These are phyloP conservation scores for Thera britannica DNA, from an alignment of 2,888 invertebrate species.

Conservation along the genomic window DNA sequence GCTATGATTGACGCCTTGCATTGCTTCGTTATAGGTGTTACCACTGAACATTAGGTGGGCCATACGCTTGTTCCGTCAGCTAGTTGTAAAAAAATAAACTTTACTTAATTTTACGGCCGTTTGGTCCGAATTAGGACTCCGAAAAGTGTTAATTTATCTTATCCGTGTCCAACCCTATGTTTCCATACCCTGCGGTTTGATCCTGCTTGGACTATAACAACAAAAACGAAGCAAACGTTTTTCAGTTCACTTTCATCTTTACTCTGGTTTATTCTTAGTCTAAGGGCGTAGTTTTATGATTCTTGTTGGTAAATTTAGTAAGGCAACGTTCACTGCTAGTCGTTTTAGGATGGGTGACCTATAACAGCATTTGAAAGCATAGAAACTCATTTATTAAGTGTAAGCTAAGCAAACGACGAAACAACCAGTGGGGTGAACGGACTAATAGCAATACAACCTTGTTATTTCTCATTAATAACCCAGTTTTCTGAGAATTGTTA, in stretches of 20 bases:
- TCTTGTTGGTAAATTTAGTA: too few relatives aligned
- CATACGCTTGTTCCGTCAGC: too few relatives aligned
- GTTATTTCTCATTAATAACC: not conserved
- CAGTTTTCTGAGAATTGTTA: not conserved
- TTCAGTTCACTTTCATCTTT: not conserved
- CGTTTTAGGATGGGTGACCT: too few relatives aligned
- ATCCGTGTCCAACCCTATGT: not conserved
- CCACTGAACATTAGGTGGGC: too few relatives aligned
- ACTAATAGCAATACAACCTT: not conserved
- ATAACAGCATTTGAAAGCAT: too few relatives aligned
- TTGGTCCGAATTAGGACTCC: not conserved
- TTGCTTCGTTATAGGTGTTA: too few relatives aligned
- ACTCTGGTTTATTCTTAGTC: conserved; percentile 4
- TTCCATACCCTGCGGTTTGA: conserved; percentile 11
- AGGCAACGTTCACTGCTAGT: too few relatives aligned
- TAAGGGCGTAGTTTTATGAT: too few relatives aligned
- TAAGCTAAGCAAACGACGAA: not conserved
- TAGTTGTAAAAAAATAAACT: too few relatives aligned
- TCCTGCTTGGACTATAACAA: conserved; percentile 7
- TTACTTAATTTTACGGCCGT: too few relatives aligned
- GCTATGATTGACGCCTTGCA: too few relatives aligned
- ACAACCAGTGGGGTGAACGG: not conserved
- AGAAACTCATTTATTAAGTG: too few relatives aligned
- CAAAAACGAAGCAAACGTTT: conserved; percentile 4
- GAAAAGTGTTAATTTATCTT: not conserved